Percentiles rank a stretch among this genome's conserved stretches.
Evolutionary conservation across 2,113 vertebrate species (phyloP).

Genomic region (Corythoichthys intestinalis): DNA sequence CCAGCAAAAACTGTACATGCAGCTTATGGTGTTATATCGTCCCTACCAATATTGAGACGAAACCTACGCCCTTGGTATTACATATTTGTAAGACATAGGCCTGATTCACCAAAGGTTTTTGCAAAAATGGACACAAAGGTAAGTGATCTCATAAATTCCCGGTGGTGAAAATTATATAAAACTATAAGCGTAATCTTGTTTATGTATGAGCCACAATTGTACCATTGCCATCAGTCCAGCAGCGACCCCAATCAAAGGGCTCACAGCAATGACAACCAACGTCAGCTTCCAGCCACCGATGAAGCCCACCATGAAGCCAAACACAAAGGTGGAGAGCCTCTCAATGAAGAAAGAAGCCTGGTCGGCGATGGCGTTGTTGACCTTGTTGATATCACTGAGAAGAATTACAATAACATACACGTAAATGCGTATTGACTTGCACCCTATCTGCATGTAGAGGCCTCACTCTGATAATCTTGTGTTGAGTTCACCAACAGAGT

Average conservation of each 20-base stretch:
- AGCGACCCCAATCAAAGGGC: constrained; percentile 71
- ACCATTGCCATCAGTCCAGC: constrained; percentile 76
- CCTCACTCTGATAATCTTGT: constrained; percentile 75
- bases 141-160: too few species aligned
- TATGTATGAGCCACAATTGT: neutral
- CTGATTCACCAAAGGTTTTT: too few species aligned
- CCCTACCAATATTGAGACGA: too few species aligned
- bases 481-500: constrained; percentile 75
- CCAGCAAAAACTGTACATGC: too few species aligned
- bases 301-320: constrained; percentile 76
- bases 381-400: constrained; percentile 74
- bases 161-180: too few species aligned
- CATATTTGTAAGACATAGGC: too few species aligned
- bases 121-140: too few species aligned
- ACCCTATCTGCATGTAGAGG: neutral
- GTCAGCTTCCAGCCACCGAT: constrained; percentile 77
- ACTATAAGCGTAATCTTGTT: too few species aligned
- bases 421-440: neutral
- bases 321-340: constrained; percentile 71
- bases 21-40: too few species aligned
- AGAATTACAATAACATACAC: constrained; percentile 5
- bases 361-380: constrained; percentile 75
- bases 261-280: constrained; percentile 72
- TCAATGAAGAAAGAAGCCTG: constrained; percentile 74
- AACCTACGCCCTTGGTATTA: too few species aligned